Conservation (phyloP, 2,888 invertebrate species). For the Polietes domitor region DNA sequence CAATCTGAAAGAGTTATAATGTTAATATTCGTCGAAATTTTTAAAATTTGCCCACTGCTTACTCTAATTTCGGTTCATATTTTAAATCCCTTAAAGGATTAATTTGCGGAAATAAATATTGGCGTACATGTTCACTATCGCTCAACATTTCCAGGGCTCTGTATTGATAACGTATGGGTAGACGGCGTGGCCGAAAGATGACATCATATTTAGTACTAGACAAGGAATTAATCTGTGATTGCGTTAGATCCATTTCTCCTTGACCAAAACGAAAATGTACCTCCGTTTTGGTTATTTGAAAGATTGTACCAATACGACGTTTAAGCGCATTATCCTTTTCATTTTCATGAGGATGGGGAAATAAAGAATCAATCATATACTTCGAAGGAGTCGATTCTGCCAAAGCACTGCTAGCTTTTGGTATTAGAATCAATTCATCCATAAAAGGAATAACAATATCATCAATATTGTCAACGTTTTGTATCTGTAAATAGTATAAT, state of each 20-base stretch:
- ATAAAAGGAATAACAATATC: constrained; percentile 69
- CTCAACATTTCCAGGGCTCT: constrained; percentile 73
- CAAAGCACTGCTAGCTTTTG: constrained; percentile 66
- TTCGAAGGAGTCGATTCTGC: constrained; percentile 52
- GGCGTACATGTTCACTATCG: constrained; percentile 57
- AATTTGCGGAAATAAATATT: constrained; percentile 72
- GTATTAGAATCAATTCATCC: constrained; percentile 73
- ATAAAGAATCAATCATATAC: constrained; percentile 63
- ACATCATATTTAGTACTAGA: constrained; percentile 63
- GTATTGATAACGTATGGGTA: constrained; percentile 71
- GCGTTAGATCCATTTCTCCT: background rate
- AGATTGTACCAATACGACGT: constrained; percentile 68
- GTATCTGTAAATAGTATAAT: constrained; percentile 23
- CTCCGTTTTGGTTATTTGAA: constrained; percentile 66
- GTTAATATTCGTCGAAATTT: background rate
- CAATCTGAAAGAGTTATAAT: constrained; percentile 59
- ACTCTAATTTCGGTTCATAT: constrained; percentile 27
- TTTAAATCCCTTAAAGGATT: constrained; percentile 41
- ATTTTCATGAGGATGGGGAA: constrained; percentile 70
- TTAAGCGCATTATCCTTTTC: background rate
- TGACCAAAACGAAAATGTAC: constrained; percentile 66
- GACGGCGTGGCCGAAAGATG: constrained; percentile 72
- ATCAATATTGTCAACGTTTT: constrained; percentile 67
- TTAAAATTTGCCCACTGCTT: background rate
- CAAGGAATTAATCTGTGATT: background rate